These are phyloP conservation scores for Telenomus remus DNA, from an alignment of 1,140 invertebrate species.

Conservation along the genomic window DNA sequence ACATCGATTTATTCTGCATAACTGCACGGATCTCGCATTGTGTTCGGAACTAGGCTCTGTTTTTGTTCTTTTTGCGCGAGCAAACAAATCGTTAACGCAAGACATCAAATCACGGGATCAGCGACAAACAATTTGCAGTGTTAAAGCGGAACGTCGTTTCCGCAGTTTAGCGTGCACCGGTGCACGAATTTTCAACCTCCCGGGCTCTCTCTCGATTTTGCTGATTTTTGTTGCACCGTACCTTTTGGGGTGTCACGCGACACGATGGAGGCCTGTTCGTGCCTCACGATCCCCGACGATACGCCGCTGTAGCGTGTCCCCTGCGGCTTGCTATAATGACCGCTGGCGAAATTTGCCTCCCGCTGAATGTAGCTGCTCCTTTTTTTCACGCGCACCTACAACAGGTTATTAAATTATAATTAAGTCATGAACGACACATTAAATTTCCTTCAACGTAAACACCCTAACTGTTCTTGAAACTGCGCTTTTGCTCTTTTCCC, in stretches of 20 bases:
- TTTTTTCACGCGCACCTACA: conserved; percentile 20
- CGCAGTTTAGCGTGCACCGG: conserved; percentile 6
- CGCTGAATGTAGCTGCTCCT: conserved; percentile 15
- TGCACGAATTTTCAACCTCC: conserved; percentile 7
- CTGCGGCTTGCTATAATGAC: conserved; percentile 32
- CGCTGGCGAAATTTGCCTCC: conserved; percentile 16
- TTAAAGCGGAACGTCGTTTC: conserved; percentile 11
- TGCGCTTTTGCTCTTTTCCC: background rate
- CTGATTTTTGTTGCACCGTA: conserved; percentile 12
- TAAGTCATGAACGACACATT: conserved; percentile 12
- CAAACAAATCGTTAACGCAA: conserved; percentile 1
- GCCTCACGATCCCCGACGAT: conserved; percentile 41
- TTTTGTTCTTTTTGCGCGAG: background rate
- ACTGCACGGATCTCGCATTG: background rate
- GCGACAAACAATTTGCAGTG: conserved; percentile 11
- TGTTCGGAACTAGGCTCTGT: background rate
- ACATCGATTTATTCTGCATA: conserved; percentile 3
- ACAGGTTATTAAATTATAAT: conserved; percentile 35
- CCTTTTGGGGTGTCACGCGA: conserved; percentile 25
- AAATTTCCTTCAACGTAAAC: too few relatives aligned
- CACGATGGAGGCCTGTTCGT: conserved; percentile 34
- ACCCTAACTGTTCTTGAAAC: too few relatives aligned
- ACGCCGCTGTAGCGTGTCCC: conserved; percentile 29
- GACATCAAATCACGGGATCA: background rate
- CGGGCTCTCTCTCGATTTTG: background rate